phyloP scores from a whole-genome alignment of 2,797 vertebrate genomes.

The Otus scops region DNA sequence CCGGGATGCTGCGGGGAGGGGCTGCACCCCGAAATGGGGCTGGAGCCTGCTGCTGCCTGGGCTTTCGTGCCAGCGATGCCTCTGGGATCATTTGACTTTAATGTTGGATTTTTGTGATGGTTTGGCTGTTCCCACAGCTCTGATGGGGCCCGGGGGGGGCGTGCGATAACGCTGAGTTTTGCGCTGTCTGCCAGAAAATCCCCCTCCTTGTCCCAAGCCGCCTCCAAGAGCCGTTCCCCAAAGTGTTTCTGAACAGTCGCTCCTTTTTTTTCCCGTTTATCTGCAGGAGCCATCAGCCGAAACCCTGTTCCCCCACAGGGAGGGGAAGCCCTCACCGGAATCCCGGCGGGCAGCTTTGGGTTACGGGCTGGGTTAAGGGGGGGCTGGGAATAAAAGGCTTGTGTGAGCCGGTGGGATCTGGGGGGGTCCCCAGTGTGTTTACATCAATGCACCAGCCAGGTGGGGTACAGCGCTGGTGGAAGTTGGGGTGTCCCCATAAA shows the following conservation, averaged over 20 bases:
- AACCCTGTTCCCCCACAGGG: neutral
- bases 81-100: rapidly evolving
- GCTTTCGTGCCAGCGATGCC: rapidly evolving
- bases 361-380: neutral
- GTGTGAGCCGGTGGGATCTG: neutral
- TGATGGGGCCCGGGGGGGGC: neutral
- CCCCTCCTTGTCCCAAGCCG: neutral
- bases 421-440: neutral
- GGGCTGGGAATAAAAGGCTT: neutral
- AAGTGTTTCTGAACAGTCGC: neutral
- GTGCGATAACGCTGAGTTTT: rapidly evolving
- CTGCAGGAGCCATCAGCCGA: neutral
- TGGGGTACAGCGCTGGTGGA: neutral
- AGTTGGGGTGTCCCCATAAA: neutral
- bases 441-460: no score
- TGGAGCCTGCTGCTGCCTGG: rapidly evolving
- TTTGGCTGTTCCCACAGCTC: neutral
- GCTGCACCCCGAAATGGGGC: neutral
- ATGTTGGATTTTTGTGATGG: rapidly evolving
- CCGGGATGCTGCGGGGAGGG: neutral
- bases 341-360: neutral
- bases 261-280: neutral
- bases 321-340: neutral
- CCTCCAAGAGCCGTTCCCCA: neutral
- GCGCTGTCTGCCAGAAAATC: neutral